Base-by-base conservation (phyloP, 2,113 vertebrate genomes). In the Rhadina sibilatrix region DNA sequence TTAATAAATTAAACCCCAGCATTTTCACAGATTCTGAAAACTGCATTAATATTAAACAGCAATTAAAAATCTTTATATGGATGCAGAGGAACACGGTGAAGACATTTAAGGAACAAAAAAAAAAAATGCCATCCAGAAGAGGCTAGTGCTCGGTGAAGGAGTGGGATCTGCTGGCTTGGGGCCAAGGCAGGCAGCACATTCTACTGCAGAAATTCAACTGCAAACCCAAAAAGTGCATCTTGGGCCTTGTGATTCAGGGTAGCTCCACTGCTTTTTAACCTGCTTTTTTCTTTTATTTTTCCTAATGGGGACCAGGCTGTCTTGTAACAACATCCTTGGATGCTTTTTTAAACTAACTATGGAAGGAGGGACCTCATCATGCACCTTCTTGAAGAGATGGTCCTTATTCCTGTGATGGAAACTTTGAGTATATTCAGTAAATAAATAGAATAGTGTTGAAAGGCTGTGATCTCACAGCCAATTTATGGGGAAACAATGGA, bases 21-120 rank as follows among this genome's bases (percentile, higher is more conserved):
- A 37, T 82, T 52, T 68, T 46, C 37, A 57, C 57, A 4, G 3
- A 35, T 91, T 78, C 60, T 68, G 83, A 63, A 75, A 87, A 37
- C 44, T 19, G 24, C 75, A 56, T 80, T 92, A 87, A 69, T 91
- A 61, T 91, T 90, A 77, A 91, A 86, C 14, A 84, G 75, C 68
- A 74, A 76, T 65, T 94, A 78, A 75, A 79, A 77, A 46, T 38
- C 59, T 77, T 80, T 33, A 31, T 38, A 0, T 78, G 71, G 71
- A 17, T 44, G 79, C 40, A 47, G 52, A 83, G 30, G 71, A 88
- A 35, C 70, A 17, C 59, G 1, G 5, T 3, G 47, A 49, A 75
- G 63, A n/a, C 24, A 11, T 71, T 85, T 66, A 64, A 70, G 47
- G 86, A 87, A 30, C 54, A 91, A 91, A 74, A 72, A 38, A 38